A percentile compares a stretch with the other conserved stretches of the same genome.
These are phyloP conservation scores for Budorcas taxicolor DNA, from an alignment of 2,113 vertebrate genomes.

Conservation along the genomic window DNA sequence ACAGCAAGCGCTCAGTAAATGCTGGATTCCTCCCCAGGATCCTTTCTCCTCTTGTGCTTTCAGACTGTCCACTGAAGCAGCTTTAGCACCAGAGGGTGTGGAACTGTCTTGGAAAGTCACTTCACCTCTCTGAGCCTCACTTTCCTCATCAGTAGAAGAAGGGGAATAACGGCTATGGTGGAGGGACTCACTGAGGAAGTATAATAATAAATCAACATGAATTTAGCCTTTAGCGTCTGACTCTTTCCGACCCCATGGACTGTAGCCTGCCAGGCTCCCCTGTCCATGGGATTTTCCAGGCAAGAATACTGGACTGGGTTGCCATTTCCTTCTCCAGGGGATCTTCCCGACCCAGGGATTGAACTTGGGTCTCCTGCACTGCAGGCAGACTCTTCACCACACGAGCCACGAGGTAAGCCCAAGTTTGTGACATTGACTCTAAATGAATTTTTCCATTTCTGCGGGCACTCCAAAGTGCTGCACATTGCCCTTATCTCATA, in stretches of 20 bases:
- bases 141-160: not conserved
- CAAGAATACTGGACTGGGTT: not conserved
- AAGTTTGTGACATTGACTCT: not conserved
- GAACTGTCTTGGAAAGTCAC: not conserved
- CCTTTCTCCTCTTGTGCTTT: not conserved
- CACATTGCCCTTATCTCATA: not conserved
- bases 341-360: not conserved
- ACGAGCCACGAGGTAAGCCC: not conserved
- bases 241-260: not conserved
- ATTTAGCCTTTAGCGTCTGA: accelerated
- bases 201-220: not conserved
- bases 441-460: not conserved
- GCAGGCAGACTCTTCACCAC: not conserved
- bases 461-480: not conserved
- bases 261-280: not conserved
- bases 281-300: not conserved
- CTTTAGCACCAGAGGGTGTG: not conserved
- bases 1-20: not conserved
- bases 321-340: not conserved
- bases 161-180: not conserved
- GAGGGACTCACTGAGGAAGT: not conserved
- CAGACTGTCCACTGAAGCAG: not conserved
- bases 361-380: not conserved
- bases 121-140: not conserved
- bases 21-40: not conserved